These are phyloP conservation scores for Erithacus rubecula DNA, from an alignment of 2,797 vertebrate genomes.

Conservation along the genomic window DNA sequence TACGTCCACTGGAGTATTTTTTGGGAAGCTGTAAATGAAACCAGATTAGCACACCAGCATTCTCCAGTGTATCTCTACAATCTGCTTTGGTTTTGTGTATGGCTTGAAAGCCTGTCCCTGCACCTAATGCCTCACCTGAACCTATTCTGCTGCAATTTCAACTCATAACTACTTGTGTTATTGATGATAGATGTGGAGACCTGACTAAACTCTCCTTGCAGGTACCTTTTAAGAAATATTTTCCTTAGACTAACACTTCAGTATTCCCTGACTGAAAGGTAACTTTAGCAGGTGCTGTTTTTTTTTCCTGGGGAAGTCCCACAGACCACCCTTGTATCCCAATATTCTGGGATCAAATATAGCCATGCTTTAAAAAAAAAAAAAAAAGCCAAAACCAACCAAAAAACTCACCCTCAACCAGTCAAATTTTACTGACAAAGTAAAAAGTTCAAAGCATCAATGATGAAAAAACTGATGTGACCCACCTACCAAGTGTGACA, in stretches of 20 bases:
- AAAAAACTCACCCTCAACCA: background rate
- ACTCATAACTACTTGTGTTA: background rate
- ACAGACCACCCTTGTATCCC: background rate
- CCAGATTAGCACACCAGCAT: background rate
- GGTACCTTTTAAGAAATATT: background rate
- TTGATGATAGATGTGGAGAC: background rate
- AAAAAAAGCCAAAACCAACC: background rate
- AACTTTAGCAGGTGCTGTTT: background rate
- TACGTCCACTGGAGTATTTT: background rate
- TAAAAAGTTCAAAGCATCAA: slow-evolving; percentile 4
- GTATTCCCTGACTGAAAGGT: background rate
- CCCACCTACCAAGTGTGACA: slow-evolving; percentile 1
- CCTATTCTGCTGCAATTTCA: background rate
- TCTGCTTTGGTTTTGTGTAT: background rate
- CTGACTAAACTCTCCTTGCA: background rate
- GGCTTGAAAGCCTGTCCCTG: background rate
- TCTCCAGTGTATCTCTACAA: background rate
- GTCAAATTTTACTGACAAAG: background rate
- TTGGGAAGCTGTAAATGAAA: background rate
- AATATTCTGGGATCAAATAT: background rate
- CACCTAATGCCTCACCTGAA: background rate
- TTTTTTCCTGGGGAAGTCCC: background rate
- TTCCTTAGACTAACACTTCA: background rate
- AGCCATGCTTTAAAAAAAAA: background rate
- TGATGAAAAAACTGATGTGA: background rate